A percentile compares a stretch with the other conserved stretches of the same genome.
Conservation (phyloP, 2,113 vertebrate genomes). For the Prunella fulvescens region DNA sequence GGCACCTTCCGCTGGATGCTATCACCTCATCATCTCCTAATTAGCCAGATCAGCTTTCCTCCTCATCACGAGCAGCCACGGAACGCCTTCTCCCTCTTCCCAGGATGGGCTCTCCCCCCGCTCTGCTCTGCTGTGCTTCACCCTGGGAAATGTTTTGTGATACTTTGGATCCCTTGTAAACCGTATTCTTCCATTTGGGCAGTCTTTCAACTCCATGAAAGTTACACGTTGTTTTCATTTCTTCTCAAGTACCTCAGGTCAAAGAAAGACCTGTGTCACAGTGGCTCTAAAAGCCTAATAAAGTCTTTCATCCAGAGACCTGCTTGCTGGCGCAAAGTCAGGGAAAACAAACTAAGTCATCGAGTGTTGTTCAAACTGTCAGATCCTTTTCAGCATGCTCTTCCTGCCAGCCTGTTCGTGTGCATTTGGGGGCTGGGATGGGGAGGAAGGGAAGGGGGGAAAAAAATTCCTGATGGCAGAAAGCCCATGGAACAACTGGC, state of each 20-base stretch:
- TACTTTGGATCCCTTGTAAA: constrained; percentile 36
- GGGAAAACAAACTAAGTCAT: constrained; percentile 68
- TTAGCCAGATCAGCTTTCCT: not conserved
- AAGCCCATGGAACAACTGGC: constrained; percentile 64
- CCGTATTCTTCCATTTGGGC: constrained; percentile 27
- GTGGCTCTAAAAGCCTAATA: constrained; percentile 66
- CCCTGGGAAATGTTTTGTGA: constrained; percentile 39
- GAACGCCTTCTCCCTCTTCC: not conserved
- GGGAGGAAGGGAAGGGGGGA: not conserved
- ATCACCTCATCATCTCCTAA: not conserved
- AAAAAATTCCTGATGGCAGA: constrained; percentile 49
- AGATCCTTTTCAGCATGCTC: constrained; percentile 65
- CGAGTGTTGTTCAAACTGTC: constrained; percentile 68
- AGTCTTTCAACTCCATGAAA: constrained; percentile 54
- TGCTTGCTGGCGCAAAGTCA: constrained; percentile 67
- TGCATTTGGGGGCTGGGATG: constrained; percentile 20
- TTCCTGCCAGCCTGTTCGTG: constrained; percentile 59
- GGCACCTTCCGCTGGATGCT: not conserved
- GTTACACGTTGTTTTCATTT: constrained; percentile 57
- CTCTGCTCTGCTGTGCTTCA: not conserved
- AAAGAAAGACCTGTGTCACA: constrained; percentile 66
- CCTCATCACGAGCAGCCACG: not conserved
- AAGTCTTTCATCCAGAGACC: constrained; percentile 60
- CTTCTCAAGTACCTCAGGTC: constrained; percentile 63
- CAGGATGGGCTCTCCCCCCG: not conserved